Evolutionary conservation across 2,113 vertebrate species (phyloP).

Genomic region (Macaca mulatta): DNA sequence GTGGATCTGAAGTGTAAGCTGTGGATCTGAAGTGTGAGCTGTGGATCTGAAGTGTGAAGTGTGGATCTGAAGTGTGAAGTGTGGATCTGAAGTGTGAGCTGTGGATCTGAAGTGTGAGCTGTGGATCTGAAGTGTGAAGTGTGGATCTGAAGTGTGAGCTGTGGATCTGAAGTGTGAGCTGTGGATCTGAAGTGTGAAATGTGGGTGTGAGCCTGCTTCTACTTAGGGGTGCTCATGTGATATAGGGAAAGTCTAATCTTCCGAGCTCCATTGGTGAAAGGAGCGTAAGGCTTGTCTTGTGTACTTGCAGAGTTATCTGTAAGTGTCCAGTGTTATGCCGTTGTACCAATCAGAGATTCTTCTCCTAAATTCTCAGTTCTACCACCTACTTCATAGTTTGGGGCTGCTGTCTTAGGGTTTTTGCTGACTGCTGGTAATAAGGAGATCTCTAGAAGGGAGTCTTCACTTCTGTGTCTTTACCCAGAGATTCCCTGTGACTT

Average conservation of each 20-base stretch:
- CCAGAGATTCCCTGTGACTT: background rate
- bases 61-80: no score
- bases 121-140: no score
- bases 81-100: no score
- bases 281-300: background rate
- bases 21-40: no score
- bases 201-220: background rate
- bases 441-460: background rate
- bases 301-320: background rate
- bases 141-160: no score
- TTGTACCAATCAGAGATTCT: background rate
- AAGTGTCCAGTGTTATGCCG: background rate
- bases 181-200: background rate
- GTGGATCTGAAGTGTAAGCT: no score
- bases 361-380: background rate
- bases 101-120: no score
- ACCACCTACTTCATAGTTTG: background rate
- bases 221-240: no score
- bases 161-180: background rate
- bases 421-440: background rate
- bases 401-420: background rate
- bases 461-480: background rate
- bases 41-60: no score
- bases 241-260: background rate
- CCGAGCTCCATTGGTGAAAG: background rate